Evolutionary conservation across 2,888 invertebrate species (phyloP), one percentile per base, ranked within the genome.

Genomic region (Oscheius myriophilus): DNA sequence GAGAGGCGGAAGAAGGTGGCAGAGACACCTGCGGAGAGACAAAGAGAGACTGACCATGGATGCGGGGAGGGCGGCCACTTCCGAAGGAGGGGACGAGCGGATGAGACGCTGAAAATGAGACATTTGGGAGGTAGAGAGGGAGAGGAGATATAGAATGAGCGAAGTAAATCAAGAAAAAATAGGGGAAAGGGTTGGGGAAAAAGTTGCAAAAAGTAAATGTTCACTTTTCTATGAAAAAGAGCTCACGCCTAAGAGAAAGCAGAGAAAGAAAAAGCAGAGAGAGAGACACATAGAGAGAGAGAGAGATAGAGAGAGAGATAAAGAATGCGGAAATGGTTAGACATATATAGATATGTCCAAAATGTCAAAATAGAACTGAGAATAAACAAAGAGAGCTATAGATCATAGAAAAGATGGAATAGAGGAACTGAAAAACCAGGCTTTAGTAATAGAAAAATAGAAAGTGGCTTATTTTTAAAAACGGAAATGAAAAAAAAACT

Each of bases 11-110:
- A 58, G 45, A 26, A 33, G 33, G 26, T n/a, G 49, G 58, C 61
- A n/a, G 61, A 18, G 25, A 33, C 33, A 33, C 33, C 33, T 33
- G 33, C 33, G 3, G 33, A 23, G 61, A 61, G 61, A 61, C 61
- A 61, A 61, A 61, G 59, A 45, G 7, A 49, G 26, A 26, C 46
- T 46, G 16, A 61, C 61, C 61, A 61, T 61, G 39, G 33, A 21
- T 25, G 61, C 49, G 61, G 61, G 49, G 49, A 61, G 49, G 61
- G 61, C 61, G 61, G 61, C 61, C 61, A 61, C 61, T 61, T 61
- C 61, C 49, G 53, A 54, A n/a, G 23, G 16, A 23, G 49, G 23
- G 23, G 11, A 18, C 49, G 49, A 49, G 49, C 49, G 18, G 49
- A 45, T 4, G 46, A 45, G 49, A 49, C 33, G 49, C 49, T 49